These are phyloP conservation scores for Megalops cyprinoides DNA, from an alignment of 2,797 vertebrate species.

Conservation along the genomic window DNA sequence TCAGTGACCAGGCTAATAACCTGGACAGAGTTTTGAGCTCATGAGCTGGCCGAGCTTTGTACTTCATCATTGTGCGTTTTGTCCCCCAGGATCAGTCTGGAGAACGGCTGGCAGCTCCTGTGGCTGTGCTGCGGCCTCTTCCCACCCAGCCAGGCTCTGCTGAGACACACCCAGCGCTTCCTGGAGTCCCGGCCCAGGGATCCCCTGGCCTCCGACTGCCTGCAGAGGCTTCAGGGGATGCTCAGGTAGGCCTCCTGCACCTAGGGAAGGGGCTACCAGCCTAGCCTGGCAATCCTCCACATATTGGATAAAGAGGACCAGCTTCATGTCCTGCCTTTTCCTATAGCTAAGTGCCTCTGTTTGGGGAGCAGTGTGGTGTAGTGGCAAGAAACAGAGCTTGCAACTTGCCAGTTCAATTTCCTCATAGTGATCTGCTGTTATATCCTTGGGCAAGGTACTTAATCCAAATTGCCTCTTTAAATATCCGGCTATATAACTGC, in stretches of 20 bases:
- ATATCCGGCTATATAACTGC: too few relatives aligned
- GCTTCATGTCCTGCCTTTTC: too few relatives aligned
- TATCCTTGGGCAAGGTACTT: too few relatives aligned
- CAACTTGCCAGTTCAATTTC: too few relatives aligned
- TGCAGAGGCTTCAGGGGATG: constrained; percentile 79
- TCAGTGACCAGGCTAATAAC: too few relatives aligned
- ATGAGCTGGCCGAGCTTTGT: background rate
- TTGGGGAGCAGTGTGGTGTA: too few relatives aligned
- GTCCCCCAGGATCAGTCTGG: constrained; percentile 79
- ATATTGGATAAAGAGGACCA: too few relatives aligned
- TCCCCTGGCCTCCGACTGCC: constrained; percentile 73
- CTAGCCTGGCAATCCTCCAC: too few relatives aligned
- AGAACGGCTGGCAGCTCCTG: constrained; percentile 90
- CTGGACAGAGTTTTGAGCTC: background rate
- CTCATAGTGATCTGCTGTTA: too few relatives aligned
- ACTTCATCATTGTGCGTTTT: background rate
- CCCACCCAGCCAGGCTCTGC: constrained; percentile 76
- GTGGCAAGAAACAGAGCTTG: too few relatives aligned
- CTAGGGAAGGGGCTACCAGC: background rate
- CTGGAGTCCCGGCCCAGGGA: constrained; percentile 81
- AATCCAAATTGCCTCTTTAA: too few relatives aligned
- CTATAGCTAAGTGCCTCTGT: too few relatives aligned
- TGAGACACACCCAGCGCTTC: constrained; percentile 81
- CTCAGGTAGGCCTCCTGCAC: constrained; percentile 72
- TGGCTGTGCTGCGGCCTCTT: constrained; percentile 94